Evolutionary conservation across 2,888 invertebrate species (phyloP).

Genomic region (Byasa hedistus): DNA sequence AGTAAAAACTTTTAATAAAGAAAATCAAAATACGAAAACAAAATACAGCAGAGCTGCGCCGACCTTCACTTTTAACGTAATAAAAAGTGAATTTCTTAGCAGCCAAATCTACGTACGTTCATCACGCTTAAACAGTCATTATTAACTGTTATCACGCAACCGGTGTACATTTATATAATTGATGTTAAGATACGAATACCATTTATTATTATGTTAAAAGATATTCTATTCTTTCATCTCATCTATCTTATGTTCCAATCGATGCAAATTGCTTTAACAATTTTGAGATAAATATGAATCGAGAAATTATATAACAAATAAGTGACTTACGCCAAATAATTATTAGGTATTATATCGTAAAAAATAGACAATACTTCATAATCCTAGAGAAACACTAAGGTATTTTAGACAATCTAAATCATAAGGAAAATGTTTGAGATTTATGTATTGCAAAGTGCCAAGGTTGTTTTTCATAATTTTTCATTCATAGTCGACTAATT

Average conservation of each 20-base stretch:
- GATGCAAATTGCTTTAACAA: too few species aligned
- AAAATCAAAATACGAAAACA: background rate
- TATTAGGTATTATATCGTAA: too few species aligned
- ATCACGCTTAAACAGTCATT: background rate
- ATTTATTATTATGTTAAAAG: background rate
- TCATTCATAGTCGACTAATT: background rate
- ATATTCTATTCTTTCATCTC: background rate
- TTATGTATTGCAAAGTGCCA: background rate
- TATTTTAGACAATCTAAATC: too few species aligned
- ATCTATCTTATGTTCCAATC: background rate
- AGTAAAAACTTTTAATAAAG: background rate
- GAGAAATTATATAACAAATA: too few species aligned
- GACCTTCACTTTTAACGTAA: conserved; percentile 5
- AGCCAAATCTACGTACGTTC: background rate
- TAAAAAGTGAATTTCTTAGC: conserved; percentile 2
- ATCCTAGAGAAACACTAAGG: too few species aligned
- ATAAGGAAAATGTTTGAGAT: too few species aligned
- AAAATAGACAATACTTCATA: too few species aligned
- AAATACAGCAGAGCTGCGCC: background rate
- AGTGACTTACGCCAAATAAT: too few species aligned
- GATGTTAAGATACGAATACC: background rate
- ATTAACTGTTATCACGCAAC: conserved; percentile 9
- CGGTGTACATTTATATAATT: background rate
- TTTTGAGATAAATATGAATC: too few species aligned
- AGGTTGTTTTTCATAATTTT: background rate